Evolutionary conservation across 2,113 vertebrate species (phyloP).

Genomic region (Oryzias woworae): DNA sequence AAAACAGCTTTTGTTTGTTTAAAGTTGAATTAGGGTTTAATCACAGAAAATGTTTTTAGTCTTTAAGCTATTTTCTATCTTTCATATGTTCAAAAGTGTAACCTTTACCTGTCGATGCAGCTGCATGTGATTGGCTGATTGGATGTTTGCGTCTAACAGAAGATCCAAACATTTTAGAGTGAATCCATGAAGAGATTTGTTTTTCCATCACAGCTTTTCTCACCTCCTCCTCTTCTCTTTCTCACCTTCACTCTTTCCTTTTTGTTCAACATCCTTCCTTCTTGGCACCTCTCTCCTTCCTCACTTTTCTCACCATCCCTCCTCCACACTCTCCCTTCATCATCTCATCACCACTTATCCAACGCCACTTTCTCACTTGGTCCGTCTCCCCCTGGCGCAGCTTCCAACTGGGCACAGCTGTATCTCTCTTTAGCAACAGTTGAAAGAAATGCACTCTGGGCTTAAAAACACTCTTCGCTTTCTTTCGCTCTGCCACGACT

Average conservation of each 20-base stretch:
- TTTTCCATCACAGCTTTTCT: slow-evolving; percentile 28
- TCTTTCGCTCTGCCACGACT: slow-evolving; percentile 27
- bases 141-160: background rate
- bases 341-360: slow-evolving; percentile 34
- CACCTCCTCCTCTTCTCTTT: slow-evolving; percentile 27
- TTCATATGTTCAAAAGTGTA: too few species aligned
- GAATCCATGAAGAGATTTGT: background rate
- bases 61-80: too few species aligned
- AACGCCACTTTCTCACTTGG: slow-evolving; percentile 29
- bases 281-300: slow-evolving; percentile 30
- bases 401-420: slow-evolving; percentile 31
- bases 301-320: slow-evolving; percentile 25
- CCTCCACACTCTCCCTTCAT: slow-evolving; percentile 21
- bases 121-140: too few species aligned
- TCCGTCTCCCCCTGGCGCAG: slow-evolving; percentile 8
- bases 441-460: slow-evolving; percentile 26
- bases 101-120: too few species aligned
- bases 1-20: too few species aligned
- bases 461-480: slow-evolving; percentile 27
- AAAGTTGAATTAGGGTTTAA: too few species aligned
- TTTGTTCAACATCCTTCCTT: slow-evolving; percentile 20
- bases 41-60: too few species aligned
- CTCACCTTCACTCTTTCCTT: slow-evolving; percentile 32
- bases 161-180: background rate
- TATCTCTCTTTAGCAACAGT: slow-evolving; percentile 39